These are phyloP conservation scores for Pteruthius melanotis DNA, from an alignment of 2,113 vertebrate species.

Conservation along the genomic window DNA sequence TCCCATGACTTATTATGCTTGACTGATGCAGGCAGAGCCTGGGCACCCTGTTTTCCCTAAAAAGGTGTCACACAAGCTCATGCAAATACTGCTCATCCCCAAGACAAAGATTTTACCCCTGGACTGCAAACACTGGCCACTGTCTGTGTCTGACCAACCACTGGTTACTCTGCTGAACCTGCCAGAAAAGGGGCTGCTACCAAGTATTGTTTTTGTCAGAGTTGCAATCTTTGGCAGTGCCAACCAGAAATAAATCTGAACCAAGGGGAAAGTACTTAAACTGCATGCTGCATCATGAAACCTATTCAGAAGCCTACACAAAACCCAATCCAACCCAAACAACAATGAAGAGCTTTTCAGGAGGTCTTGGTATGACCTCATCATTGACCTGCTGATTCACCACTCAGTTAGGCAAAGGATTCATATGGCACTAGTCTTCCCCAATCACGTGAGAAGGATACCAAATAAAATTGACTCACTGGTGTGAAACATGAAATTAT, in stretches of 20 bases:
- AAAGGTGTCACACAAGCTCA: background rate
- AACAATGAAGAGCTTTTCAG: background rate
- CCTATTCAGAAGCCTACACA: background rate
- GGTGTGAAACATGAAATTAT: conserved; percentile 53
- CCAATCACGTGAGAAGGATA: conserved; percentile 15
- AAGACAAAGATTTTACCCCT: background rate
- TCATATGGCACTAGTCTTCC: background rate
- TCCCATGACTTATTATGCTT: background rate
- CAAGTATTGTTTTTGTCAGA: background rate
- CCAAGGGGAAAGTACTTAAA: background rate
- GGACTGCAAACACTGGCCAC: background rate
- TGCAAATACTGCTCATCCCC: background rate
- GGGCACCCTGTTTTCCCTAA: background rate
- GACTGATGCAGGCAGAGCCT: background rate
- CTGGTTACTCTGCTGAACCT: background rate
- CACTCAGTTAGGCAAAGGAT: background rate
- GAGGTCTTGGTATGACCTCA: conserved; percentile 24
- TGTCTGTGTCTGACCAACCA: background rate
- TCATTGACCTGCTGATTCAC: conserved; percentile 27
- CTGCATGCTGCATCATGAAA: background rate
- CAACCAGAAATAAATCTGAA: background rate
- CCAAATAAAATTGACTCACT: conserved; percentile 38
- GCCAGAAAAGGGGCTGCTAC: background rate
- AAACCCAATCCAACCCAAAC: background rate
- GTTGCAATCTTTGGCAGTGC: background rate